A percentile compares a stretch with the other conserved stretches of the same genome.
Conservation (phyloP, 2,888 invertebrate genomes). For the Nomada goodeniana region DNA sequence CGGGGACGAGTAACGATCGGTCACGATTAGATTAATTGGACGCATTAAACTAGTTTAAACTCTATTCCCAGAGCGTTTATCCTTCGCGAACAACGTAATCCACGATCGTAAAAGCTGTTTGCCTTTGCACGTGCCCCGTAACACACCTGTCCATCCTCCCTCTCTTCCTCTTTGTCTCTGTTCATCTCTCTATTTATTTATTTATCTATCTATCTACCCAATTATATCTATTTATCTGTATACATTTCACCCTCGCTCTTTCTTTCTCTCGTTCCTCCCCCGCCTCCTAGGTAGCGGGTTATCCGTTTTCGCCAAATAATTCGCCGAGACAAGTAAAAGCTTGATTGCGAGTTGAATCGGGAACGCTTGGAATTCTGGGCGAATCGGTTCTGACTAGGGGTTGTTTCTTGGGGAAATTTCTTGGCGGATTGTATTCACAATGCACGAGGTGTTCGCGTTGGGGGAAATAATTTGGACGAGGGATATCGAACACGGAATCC, state of each 20-base stretch:
- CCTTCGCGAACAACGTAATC: conserved; percentile 37
- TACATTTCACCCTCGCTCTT: no score
- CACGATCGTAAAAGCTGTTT: conserved; percentile 39
- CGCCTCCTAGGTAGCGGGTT: not conserved
- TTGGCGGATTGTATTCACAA: not conserved
- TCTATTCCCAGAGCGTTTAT: conserved; percentile 42
- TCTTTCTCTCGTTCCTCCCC: no score
- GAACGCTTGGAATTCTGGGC: conserved; percentile 6
- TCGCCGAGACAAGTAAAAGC: conserved; percentile 2
- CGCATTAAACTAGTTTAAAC: conserved; percentile 72
- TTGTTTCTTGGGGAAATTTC: not conserved
- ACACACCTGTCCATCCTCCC: no score
- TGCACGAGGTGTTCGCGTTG: no score
- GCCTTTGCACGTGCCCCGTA: conserved; percentile 12
- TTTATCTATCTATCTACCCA: no score
- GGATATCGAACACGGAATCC: no score
- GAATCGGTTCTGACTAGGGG: not conserved
- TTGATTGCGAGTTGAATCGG: no score
- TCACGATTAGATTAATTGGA: conserved; percentile 75
- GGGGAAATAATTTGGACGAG: no score
- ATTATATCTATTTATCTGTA: no score
- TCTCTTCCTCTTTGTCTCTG: no score
- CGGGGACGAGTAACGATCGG: conserved; percentile 69
- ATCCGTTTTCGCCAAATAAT: conserved; percentile 37
- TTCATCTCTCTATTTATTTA: no score